Evolutionary conservation across 2,113 vertebrate species (phyloP).

Genomic region (Hydrochoerus hydrochaeris): DNA sequence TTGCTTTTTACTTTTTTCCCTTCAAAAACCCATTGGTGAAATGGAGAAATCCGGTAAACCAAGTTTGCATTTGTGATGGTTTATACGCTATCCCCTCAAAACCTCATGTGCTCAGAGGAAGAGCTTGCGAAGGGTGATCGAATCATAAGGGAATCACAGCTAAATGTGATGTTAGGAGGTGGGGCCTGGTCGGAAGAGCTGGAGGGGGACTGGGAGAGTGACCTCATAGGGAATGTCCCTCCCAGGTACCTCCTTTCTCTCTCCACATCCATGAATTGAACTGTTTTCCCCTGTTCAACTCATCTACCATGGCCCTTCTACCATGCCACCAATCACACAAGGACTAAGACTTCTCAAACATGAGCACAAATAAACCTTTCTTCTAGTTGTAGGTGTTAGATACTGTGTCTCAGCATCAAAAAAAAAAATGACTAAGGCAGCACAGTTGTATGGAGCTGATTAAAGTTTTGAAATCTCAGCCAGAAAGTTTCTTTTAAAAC

Average conservation of each 20-base stretch:
- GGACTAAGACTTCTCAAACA: background rate
- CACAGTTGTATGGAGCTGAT: background rate
- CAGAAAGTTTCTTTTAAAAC: constrained; percentile 57
- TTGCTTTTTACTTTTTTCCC: background rate
- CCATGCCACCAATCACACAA: background rate
- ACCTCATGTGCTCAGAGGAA: background rate
- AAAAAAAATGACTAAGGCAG: background rate
- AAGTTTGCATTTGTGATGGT: background rate
- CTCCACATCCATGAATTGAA: background rate
- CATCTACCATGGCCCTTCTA: background rate
- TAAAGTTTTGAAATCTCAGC: background rate
- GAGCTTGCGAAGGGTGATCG: background rate
- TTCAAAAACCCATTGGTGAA: background rate
- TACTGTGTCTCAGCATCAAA: background rate
- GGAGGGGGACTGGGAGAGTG: background rate
- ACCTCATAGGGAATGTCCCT: background rate
- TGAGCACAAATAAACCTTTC: background rate
- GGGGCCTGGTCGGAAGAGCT: background rate
- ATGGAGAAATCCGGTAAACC: background rate
- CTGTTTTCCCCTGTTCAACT: background rate
- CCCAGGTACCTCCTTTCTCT: background rate
- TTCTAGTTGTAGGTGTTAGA: background rate
- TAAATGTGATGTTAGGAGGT: background rate
- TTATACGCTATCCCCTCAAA: background rate
- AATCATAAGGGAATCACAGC: background rate